Conservation (phyloP, 1,140 invertebrate species). For the Grapholita molesta region DNA sequence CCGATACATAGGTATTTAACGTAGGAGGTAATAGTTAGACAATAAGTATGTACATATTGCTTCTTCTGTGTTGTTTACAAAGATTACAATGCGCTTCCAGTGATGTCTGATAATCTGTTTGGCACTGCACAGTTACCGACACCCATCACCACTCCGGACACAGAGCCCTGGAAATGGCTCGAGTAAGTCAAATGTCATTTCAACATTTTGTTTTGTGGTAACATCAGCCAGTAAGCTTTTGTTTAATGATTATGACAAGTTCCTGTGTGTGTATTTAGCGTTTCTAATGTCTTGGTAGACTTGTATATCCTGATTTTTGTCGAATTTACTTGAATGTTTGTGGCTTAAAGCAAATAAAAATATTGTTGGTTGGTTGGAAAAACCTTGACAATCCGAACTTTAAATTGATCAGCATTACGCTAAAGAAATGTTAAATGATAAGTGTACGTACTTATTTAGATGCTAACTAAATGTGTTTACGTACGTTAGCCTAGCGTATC, state of each 20-base stretch:
- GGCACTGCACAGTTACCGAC: constrained; percentile 83
- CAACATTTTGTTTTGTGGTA: constrained; percentile 18
- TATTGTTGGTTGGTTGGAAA: too few species aligned
- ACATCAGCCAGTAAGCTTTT: background rate
- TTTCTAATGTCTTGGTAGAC: background rate
- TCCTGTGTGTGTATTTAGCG: background rate
- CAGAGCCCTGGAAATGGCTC: constrained; percentile 92
- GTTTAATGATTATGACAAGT: background rate
- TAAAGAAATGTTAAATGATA: background rate
- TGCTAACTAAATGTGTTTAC: background rate
- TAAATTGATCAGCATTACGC: background rate
- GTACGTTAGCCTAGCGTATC: background rate
- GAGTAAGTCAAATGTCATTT: constrained; percentile 81
- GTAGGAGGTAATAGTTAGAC: background rate
- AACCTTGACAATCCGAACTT: background rate
- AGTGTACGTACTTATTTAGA: too few species aligned
- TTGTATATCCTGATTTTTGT: background rate
- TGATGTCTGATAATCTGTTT: constrained; percentile 46
- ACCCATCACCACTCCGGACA: constrained; percentile 89
- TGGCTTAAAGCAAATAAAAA: background rate
- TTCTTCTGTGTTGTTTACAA: background rate
- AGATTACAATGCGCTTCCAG: constrained; percentile 21
- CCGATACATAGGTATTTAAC: background rate
- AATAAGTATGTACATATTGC: background rate
- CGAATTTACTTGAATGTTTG: background rate